Conservation (phyloP, 2,888 invertebrate genomes). For the Adineta ricciae region DNA sequence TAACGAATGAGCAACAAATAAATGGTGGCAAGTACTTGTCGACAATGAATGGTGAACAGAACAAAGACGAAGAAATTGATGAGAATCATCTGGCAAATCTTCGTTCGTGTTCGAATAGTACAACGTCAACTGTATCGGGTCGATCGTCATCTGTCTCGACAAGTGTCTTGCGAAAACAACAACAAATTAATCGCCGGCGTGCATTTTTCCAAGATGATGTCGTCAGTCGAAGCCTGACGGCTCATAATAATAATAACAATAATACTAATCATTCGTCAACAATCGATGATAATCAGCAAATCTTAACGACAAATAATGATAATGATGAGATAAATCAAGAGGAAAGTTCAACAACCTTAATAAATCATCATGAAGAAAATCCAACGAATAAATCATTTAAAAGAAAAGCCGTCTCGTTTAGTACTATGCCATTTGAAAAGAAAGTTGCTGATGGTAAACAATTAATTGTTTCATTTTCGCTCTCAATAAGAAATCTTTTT, state of each 20-base stretch:
- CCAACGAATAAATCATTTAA: not conserved
- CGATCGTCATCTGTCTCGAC: not conserved
- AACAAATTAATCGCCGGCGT: not conserved
- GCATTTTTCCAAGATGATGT: not conserved
- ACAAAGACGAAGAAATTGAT: not conserved
- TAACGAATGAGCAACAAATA: not conserved
- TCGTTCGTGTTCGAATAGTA: not conserved
- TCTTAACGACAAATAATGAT: not conserved
- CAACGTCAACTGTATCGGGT: not conserved
- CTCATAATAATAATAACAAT: not conserved
- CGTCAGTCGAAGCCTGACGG: not conserved
- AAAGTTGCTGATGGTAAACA: constrained; percentile 11
- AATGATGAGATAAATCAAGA: not conserved
- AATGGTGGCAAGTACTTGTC: not conserved
- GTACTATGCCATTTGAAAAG: constrained; percentile 17
- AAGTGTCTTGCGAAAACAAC: not conserved
- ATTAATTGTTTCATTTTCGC: not conserved
- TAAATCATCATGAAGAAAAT: not conserved
- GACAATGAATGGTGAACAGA: not conserved
- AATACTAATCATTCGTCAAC: not conserved
- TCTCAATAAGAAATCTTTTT: too few relatives aligned
- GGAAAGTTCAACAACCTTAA: not conserved
- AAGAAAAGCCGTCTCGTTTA: constrained; percentile 13
- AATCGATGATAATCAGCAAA: not conserved
- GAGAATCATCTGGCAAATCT: not conserved